These are phyloP conservation scores for Typhlomys cinereus DNA, from an alignment of 2,113 vertebrate genomes.

Conservation along the genomic window DNA sequence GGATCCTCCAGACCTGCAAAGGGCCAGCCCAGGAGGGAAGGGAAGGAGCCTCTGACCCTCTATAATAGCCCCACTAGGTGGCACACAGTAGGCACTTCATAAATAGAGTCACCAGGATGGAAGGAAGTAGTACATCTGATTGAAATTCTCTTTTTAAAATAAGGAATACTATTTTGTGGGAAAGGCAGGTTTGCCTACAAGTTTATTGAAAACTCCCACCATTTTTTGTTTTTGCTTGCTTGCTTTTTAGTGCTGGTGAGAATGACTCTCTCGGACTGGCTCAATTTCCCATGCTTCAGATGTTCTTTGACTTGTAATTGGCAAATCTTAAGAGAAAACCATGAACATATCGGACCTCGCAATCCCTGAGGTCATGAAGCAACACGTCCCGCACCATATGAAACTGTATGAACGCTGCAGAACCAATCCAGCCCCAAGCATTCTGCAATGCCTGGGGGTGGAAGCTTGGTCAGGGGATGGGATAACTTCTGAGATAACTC, in stretches of 20 bases:
- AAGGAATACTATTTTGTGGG: background rate
- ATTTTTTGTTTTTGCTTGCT: background rate
- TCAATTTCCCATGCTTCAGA: background rate
- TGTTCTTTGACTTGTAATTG: background rate
- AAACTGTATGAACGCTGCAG: background rate
- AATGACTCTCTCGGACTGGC: background rate
- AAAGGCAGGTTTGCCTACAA: background rate
- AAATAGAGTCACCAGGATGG: background rate
- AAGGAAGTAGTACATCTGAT: background rate
- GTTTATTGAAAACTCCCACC: background rate
- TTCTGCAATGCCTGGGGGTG: background rate
- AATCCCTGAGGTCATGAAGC: background rate
- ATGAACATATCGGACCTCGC: background rate
- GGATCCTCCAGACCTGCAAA: background rate
- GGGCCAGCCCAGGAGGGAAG: background rate
- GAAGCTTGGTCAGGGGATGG: background rate
- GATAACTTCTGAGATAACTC: background rate
- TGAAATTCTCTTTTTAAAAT: background rate
- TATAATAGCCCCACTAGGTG: background rate
- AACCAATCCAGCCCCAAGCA: rapidly evolving
- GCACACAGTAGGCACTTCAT: background rate
- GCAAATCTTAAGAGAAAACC: background rate
- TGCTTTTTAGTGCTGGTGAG: background rate
- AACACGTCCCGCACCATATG: background rate
- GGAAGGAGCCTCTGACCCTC: background rate